A percentile compares a stretch with the other conserved stretches of the same genome.
Conservation (phyloP, 2,888 invertebrate genomes). For the Polietes domitor region DNA sequence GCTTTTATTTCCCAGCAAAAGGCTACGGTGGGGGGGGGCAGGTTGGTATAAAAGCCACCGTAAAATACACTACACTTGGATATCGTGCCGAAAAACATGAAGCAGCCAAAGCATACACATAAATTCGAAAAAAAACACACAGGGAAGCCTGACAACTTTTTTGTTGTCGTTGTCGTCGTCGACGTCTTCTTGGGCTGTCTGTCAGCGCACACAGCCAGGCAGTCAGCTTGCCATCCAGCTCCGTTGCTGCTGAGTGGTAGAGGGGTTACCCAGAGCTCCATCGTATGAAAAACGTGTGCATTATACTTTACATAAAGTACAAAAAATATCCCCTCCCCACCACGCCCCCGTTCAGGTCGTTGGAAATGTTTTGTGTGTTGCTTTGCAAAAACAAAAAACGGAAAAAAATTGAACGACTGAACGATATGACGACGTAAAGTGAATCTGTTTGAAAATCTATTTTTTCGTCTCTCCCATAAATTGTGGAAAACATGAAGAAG, state of each 20-base stretch:
- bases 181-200: not conserved
- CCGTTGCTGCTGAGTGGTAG: not conserved
- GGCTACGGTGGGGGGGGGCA: not conserved
- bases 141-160: constrained; percentile 61
- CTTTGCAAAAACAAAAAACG: constrained; percentile 24
- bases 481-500: constrained; percentile 17
- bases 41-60: constrained; percentile 21
- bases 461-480: constrained; percentile 11
- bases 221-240: too few relatives aligned
- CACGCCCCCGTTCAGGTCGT: not conserved
- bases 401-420: constrained; percentile 12
- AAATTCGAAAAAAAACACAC: constrained; percentile 55
- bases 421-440: constrained; percentile 29
- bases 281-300: not conserved
- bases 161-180: not conserved
- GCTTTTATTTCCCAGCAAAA: too few relatives aligned
- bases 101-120: constrained; percentile 52
- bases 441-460: constrained; percentile 47
- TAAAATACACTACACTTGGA: constrained; percentile 57
- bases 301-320: constrained; percentile 3
- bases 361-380: constrained; percentile 27
- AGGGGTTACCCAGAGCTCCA: not conserved
- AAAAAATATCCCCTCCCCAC: not conserved
- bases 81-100: constrained; percentile 42
- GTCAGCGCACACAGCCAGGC: not conserved